phyloP scores from a whole-genome alignment of 2,888 invertebrate genomes.

The Phorcus lineatus region DNA sequence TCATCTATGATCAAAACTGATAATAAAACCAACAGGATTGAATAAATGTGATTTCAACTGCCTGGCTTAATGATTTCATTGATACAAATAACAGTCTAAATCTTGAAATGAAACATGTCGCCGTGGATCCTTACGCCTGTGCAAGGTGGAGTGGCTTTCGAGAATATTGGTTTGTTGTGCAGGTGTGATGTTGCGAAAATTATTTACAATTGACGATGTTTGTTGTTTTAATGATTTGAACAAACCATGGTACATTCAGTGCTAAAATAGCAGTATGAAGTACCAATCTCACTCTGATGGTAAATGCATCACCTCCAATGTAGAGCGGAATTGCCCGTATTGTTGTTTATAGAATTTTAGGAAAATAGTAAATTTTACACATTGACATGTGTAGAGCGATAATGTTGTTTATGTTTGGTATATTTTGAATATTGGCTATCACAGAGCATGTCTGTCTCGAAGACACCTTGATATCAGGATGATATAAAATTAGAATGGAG shows the following conservation, averaged over 20 bases:
- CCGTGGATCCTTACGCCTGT: conserved; percentile 21
- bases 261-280: background rate
- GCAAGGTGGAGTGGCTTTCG: conserved; percentile 28
- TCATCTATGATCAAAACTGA: no score
- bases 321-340: background rate
- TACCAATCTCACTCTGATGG: background rate
- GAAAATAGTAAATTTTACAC: conserved; percentile 20
- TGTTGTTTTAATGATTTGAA: conserved; percentile 1
- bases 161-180: conserved; percentile 52
- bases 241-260: background rate
- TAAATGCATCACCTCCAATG: background rate
- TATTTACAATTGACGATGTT: background rate
- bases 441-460: background rate
- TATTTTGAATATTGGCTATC: background rate
- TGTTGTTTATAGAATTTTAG: conserved; percentile 19
- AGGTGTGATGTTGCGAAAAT: conserved; percentile 47
- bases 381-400: conserved; percentile 5
- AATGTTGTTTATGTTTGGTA: conserved; percentile 8
- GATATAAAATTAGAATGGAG: background rate
- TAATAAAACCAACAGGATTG: no score
- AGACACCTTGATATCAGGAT: background rate
- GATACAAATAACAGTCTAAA: background rate
- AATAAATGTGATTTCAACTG: background rate
- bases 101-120: conserved; percentile 17
- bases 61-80: background rate